Conservation (phyloP, 2,797 vertebrate species). For the Thaleichthys pacificus region DNA sequence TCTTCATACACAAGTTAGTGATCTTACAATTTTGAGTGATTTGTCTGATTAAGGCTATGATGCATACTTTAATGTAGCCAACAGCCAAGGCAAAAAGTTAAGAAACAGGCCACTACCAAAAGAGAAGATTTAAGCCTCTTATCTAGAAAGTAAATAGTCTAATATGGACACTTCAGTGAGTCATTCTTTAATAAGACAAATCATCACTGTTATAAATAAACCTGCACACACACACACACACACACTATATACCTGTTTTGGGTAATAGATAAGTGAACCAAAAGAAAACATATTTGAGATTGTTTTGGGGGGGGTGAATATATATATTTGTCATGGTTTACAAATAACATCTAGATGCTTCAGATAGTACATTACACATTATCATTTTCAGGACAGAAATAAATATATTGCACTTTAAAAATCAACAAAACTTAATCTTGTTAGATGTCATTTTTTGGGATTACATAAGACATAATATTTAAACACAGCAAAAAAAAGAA, state of each 20-base stretch:
- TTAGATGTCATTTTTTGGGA: constrained; percentile 74
- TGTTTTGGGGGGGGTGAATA: background rate
- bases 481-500: constrained; percentile 41
- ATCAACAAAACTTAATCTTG: constrained; percentile 79
- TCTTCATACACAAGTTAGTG: too few relatives aligned
- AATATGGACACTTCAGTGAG: too few relatives aligned
- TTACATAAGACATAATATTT: constrained; percentile 59
- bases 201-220: too few relatives aligned
- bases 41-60: too few relatives aligned
- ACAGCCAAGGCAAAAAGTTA: too few relatives aligned
- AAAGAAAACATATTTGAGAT: background rate
- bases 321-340: constrained; percentile 85
- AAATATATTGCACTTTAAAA: constrained; percentile 99
- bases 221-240: too few relatives aligned
- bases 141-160: too few relatives aligned
- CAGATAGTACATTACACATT: constrained; percentile 88
- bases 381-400: constrained; percentile 94
- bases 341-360: constrained; percentile 88
- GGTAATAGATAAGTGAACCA: background rate
- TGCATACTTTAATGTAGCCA: too few relatives aligned
- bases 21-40: too few relatives aligned
- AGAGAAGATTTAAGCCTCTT: too few relatives aligned
- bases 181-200: too few relatives aligned
- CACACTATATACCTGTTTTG: background rate
- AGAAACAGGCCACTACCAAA: too few relatives aligned